phyloP scores from a whole-genome alignment of 2,797 vertebrate species.

The Etheostoma perlongum region DNA sequence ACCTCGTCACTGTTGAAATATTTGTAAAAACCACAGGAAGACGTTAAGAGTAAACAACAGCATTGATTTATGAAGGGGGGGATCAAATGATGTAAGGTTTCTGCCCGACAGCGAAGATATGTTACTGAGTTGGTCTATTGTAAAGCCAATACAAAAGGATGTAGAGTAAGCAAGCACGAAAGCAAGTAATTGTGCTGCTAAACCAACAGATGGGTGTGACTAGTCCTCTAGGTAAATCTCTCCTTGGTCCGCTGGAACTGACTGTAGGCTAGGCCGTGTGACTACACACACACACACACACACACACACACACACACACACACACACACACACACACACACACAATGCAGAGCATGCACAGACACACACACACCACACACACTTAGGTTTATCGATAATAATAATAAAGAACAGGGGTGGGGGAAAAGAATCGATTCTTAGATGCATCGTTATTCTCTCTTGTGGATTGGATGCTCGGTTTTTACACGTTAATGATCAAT shows the following conservation, averaged over 20 bases:
- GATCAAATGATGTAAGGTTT: too few relatives aligned
- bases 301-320: constrained; percentile 11
- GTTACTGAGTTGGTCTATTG: constrained; percentile 10
- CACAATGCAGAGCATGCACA: constrained; percentile 9
- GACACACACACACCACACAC: neutral
- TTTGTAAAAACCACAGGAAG: too few relatives aligned
- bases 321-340: constrained; percentile 25
- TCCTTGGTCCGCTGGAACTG: constrained; percentile 62
- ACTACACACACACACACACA: constrained; percentile 42
- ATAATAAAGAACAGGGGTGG: too few relatives aligned
- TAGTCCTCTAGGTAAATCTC: constrained; percentile 61
- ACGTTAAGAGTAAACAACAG: too few relatives aligned
- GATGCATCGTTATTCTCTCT: too few relatives aligned
- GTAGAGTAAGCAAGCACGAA: constrained; percentile 43
- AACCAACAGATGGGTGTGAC: constrained; percentile 72
- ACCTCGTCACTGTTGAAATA: too few relatives aligned
- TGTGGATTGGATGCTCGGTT: too few relatives aligned
- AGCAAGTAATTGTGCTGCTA: constrained; percentile 56
- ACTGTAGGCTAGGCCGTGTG: constrained; percentile 54
- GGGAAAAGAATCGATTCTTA: too few relatives aligned
- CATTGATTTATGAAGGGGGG: too few relatives aligned
- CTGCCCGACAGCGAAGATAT: neutral
- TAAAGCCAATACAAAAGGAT: constrained; percentile 19
- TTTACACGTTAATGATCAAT: too few relatives aligned
- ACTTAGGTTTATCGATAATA: too few relatives aligned